A percentile compares a stretch with the other conserved stretches of the same genome.
These are phyloP conservation scores for Peromyscus leucopus DNA, from an alignment of 2,113 vertebrate genomes.

Conservation along the genomic window DNA sequence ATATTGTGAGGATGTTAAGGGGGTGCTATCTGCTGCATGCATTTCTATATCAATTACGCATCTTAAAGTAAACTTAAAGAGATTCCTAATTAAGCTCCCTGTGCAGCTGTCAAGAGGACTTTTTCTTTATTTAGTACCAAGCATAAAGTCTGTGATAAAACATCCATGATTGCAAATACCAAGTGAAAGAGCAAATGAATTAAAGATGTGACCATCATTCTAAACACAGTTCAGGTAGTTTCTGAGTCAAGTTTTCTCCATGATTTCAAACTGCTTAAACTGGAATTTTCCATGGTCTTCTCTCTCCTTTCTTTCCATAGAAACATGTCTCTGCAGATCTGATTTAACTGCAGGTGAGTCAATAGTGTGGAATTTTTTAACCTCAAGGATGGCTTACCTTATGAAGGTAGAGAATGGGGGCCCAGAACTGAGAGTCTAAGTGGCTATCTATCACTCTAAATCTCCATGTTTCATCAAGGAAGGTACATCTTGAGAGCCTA, in stretches of 20 bases:
- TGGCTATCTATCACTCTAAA: background rate
- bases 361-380: background rate
- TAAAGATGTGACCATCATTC: constrained; percentile 68
- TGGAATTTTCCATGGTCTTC: constrained; percentile 35
- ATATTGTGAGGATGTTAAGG: constrained; percentile 75
- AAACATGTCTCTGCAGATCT: background rate
- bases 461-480: background rate
- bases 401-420: background rate
- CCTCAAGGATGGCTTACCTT: background rate
- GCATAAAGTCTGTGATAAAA: constrained; percentile 77
- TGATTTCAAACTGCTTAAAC: background rate
- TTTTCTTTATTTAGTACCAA: constrained; percentile 83
- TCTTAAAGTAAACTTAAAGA: constrained; percentile 84
- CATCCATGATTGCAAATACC: constrained; percentile 77
- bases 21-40: constrained; percentile 76
- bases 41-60: constrained; percentile 83
- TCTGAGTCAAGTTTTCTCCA: background rate
- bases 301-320: background rate
- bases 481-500: background rate
- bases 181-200: constrained; percentile 76
- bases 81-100: constrained; percentile 84
- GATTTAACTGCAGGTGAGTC: background rate
- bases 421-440: background rate
- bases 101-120: constrained; percentile 80
- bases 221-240: constrained; percentile 66